phyloP scores from a whole-genome alignment of 2,797 vertebrate species.

The Apodemus agrarius region DNA sequence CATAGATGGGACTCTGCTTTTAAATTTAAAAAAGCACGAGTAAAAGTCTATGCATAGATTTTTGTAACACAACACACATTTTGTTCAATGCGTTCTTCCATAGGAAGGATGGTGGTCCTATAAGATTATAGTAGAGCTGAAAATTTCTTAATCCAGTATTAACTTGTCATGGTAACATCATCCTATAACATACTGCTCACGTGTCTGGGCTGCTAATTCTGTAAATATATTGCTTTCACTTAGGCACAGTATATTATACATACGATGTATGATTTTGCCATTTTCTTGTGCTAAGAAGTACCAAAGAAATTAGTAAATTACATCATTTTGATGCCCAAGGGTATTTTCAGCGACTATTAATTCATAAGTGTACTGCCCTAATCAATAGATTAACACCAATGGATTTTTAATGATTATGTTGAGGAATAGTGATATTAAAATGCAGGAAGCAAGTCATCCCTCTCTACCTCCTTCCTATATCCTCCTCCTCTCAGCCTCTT shows the following conservation, averaged over 20 bases:
- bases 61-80: no score
- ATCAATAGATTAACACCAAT: not conserved
- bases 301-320: not conserved
- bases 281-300: not conserved
- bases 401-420: not conserved
- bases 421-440: not conserved
- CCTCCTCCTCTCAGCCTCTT: not conserved
- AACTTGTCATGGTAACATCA: not conserved
- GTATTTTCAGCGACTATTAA: not conserved
- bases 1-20: not conserved
- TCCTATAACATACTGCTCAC: accelerated
- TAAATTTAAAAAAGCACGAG: not conserved
- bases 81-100: not conserved
- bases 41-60: not conserved
- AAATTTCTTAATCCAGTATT: not conserved
- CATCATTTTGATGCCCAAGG: not conserved
- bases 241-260: not conserved
- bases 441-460: not conserved
- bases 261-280: not conserved
- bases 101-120: not conserved
- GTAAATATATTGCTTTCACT: not conserved
- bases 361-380: no score
- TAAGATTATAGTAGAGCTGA: not conserved
- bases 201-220: not conserved
- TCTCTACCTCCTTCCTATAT: no score